Percentiles rank a stretch among this genome's conserved stretches.
Evolutionary conservation across 2,113 vertebrate species (phyloP).

Genomic region (Otocyon megalotis): DNA sequence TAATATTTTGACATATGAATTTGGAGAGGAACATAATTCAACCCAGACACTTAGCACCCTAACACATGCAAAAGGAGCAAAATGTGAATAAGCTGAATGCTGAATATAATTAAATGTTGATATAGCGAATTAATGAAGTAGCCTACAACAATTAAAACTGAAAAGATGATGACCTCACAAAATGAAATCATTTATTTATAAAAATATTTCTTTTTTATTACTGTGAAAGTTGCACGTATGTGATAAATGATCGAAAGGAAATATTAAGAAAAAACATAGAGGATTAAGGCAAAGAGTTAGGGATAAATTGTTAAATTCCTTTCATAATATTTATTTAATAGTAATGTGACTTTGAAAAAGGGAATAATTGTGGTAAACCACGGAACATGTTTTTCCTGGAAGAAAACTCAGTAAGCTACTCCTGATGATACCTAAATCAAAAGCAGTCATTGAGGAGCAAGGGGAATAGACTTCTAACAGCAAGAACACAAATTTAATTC

Average conservation of each 20-base stretch:
- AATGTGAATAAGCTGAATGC: not conserved
- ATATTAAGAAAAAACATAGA: not conserved
- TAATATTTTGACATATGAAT: not conserved
- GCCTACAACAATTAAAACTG: not conserved
- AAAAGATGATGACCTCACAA: not conserved
- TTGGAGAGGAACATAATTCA: not conserved
- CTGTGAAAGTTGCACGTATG: not conserved
- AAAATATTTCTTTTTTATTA: not conserved
- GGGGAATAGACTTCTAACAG: not conserved
- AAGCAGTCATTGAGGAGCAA: not conserved
- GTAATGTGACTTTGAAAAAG: not conserved
- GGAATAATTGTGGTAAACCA: not conserved
- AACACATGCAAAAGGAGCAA: not conserved
- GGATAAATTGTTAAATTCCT: not conserved
- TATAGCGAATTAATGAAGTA: conserved; percentile 29
- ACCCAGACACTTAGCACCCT: not conserved
- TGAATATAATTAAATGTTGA: conserved; percentile 39
- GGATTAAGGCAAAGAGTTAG: not conserved
- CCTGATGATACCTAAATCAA: conserved; percentile 4
- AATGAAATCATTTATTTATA: conserved; percentile 31
- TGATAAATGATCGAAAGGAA: not conserved
- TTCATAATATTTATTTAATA: conserved; percentile 17
- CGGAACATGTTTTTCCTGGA: not conserved
- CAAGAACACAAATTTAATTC: not conserved
- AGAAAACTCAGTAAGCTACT: not conserved